Evolutionary conservation across 2,113 vertebrate species (phyloP), one percentile per base, ranked within the genome.

Genomic region (Cololabis saira): DNA sequence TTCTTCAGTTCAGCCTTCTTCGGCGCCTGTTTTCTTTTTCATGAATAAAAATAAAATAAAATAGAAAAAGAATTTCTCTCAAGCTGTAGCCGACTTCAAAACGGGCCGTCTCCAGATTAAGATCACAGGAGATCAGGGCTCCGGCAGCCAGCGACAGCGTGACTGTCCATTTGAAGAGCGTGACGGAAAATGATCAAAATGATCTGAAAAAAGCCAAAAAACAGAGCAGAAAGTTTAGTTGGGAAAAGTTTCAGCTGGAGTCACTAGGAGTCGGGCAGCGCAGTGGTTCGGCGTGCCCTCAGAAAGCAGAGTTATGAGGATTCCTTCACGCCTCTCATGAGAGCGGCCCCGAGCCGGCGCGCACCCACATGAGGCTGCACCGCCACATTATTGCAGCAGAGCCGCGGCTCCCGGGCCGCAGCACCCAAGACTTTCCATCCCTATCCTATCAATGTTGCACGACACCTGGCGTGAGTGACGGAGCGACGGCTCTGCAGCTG

Each of bases 51-150:
- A n/a, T n/a, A n/a, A 58, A 75, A 37, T 37, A 37, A 37, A 37
- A 4, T 9, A 37, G 10, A 37, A 37, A 11, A 77, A 59, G 73
- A 30, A 53, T 54, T 65, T 64, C 53, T 84, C 52, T 78, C 71
- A 73, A 83, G 81, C 79, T 89, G 60, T 85, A 43, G 42, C 65
- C 56, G 50, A 89, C 87, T 87, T 89, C 79, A 90, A 70, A 90
- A 84, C 72, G 45, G 18, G 12, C 81, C 61, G 33, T 72, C 60
- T 67, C 18, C 67, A 67, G 71, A 84, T 86, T 83, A 56, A 59
- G 74, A 89, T 90, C 86, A 90, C 76, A 73, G 62, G 61, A 89
- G 81, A 90, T 88, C 86, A 80, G 58, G 82, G 81, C 61, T 56
- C 50, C 59, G 58, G 57, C 73, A 83, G 75, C 47, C 17, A 24